phyloP scores from a whole-genome alignment of 2,797 vertebrate species.

The Melanotaenia boesemani region DNA sequence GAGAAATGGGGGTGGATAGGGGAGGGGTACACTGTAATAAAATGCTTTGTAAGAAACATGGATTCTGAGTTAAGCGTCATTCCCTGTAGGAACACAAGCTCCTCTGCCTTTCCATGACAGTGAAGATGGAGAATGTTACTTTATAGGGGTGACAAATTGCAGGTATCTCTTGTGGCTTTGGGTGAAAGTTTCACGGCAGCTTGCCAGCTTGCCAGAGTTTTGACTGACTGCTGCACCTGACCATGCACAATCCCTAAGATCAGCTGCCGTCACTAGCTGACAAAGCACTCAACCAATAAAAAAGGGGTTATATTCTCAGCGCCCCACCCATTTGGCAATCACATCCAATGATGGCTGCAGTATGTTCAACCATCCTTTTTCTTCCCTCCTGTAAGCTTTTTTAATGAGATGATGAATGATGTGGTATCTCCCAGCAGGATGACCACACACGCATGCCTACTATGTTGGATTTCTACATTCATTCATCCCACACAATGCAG shows the following conservation, averaged over 20 bases:
- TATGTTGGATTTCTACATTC: slow-evolving; percentile 50
- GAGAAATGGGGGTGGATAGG: slow-evolving; percentile 19
- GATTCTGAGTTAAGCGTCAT: slow-evolving; percentile 68
- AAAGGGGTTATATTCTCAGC: neutral
- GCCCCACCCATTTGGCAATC: slow-evolving; percentile 53
- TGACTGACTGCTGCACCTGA: slow-evolving; percentile 79
- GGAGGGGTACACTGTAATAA: slow-evolving; percentile 53
- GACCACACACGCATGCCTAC: slow-evolving; percentile 59
- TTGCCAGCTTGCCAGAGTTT: slow-evolving; percentile 66
- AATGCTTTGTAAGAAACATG: slow-evolving; percentile 58
- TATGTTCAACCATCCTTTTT: slow-evolving; percentile 37
- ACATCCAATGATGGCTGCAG: slow-evolving; percentile 51
- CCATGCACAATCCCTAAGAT: slow-evolving; percentile 61
- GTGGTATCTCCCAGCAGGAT: slow-evolving; percentile 68
- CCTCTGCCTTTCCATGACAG: slow-evolving; percentile 70
- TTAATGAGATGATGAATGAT: slow-evolving; percentile 75
- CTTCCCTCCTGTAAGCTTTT: slow-evolving; percentile 53
- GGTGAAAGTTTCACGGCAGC: slow-evolving; percentile 61
- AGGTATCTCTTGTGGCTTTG: slow-evolving; percentile 81
- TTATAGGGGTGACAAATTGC: slow-evolving; percentile 85
- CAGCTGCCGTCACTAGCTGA: slow-evolving; percentile 45
- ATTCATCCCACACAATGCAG: slow-evolving; percentile 16
- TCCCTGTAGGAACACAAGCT: slow-evolving; percentile 72
- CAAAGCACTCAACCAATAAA: slow-evolving; percentile 53
- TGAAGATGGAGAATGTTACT: slow-evolving; percentile 79